Evolutionary conservation across 2,113 vertebrate species (phyloP), one percentile per base, ranked within the genome.

Genomic region (Tupaia tana): DNA sequence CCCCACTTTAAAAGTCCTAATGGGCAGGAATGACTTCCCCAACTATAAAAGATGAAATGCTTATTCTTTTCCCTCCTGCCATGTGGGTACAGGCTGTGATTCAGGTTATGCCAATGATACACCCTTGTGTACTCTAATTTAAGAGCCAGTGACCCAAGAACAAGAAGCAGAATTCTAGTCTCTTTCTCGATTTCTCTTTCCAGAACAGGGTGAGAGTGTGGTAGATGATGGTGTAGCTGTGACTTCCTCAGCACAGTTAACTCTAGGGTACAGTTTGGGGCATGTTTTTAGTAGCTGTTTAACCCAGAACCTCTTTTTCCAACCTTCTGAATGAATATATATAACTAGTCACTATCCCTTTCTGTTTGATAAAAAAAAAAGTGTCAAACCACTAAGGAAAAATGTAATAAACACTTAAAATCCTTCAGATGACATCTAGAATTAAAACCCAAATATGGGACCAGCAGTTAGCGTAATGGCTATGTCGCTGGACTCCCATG

Each of bases 121-220:
- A 20, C 2, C 43, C 10, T 56, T 29, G 43, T 43, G 34, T 27
- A 13, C 34, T 75, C 20, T 69, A 77, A 11, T 43, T 43, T 19
- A 77, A 43, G 52, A 73, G 34, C 20, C n/a, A 12, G 54, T 54
- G 22, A n/a, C 22, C 34, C 31, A 15, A 27, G 52, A 69, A 56
- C 14, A 75, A 56, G 19, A 22, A 10, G 15, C 20, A 15, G 20
- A 2, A 9, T 9, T 14, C 1, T 8, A 18, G n/a, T 18, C 31
- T 43, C 70, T 84, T 59, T 15, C 9, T 25, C 31, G 22, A 22
- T 81, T 13, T 54, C 66, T 56, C 29, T 78, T 34, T n/a, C 80
- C 27, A 4, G 43, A 0, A 0, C 8, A 22, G 52, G 29, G 3
- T 24, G 7, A 9, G 2, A 43, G 15, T 29, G 22, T 9, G 27